These are phyloP conservation scores for Porites evermanni DNA, from an alignment of 92 coral and sea anemone genomes.

Conservation along the genomic window DNA sequence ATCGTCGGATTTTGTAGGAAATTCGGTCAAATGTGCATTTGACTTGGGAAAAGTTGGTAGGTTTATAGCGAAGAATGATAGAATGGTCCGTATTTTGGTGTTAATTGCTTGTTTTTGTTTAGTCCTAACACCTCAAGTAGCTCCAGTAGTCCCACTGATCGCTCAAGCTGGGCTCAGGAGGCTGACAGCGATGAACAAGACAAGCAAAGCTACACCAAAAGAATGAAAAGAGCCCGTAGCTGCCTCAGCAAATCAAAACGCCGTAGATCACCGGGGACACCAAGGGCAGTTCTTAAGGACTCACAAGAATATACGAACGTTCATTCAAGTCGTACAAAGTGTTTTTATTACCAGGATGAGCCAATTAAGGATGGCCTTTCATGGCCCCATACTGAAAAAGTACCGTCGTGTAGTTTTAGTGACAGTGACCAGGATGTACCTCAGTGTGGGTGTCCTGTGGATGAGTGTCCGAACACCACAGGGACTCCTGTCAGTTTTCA, in stretches of 20 bases:
- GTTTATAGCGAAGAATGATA: not conserved
- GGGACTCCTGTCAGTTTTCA: conserved; percentile 33
- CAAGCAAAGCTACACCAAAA: conserved; percentile 44
- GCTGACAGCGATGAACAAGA: conserved; percentile 57
- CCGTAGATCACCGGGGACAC: conserved; percentile 32
- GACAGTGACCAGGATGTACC: conserved; percentile 32
- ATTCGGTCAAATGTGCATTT: no score
- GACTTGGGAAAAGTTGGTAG: no score
- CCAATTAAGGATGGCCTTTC: not conserved
- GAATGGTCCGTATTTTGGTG: not conserved
- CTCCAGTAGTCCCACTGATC: conserved; percentile 83
- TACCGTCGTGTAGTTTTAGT: conserved; percentile 23
- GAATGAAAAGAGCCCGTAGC: conserved; percentile 62
- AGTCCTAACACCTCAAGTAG: conserved; percentile 90
- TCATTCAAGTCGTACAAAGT: not conserved
- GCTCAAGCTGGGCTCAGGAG: conserved; percentile 53
- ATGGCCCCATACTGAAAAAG: not conserved
- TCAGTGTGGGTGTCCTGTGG: not conserved
- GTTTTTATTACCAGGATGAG: not conserved
- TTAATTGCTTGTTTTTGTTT: not conserved
- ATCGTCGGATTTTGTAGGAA: no score
- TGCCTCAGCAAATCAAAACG: conserved; percentile 69
- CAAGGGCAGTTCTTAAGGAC: not conserved
- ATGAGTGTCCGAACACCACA: conserved; percentile 10
- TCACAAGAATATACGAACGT: not conserved